Base-by-base conservation (phyloP, 2,888 invertebrate genomes). In the Eilema sororculum region DNA sequence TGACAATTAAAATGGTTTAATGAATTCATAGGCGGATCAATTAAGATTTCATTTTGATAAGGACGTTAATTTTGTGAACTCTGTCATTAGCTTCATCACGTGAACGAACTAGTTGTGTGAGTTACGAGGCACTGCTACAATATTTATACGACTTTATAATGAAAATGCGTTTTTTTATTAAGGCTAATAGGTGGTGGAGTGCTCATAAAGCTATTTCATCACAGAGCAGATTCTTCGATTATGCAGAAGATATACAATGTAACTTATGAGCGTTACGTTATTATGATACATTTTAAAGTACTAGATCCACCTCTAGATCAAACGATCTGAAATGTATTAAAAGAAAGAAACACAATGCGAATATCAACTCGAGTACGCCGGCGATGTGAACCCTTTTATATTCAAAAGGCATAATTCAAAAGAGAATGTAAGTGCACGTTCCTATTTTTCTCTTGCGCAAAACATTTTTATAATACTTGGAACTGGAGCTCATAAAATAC, bases 21-120 rank as follows among this genome's bases (percentile, higher is more conserved):
- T 91, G 89, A 90, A 90, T 90, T 90, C 89, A 90, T 91, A 89
- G 89, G 86, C 74, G 73, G 83, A 80, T 92, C 92, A 87, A 94
- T 94, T 92, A 92, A 94, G 94, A 94, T 94, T 93, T 90, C 86
- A 92, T 92, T 92, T 87, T 89, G 93, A 94, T 94, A 95, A 94
- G 90, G 57, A 84, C 79, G 82, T 81, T 86, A 82, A 86, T 87
- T 90, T 90, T 91, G 89, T 90, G 76, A 84, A 83, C 88, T 87
- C 82, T 90, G 89, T 91, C 88, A 92, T 91, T 91, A 91, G 87
- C 79, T 75, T 75, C 82, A 88, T 87, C 87, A 86, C 83, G 85
- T 86, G 81, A 77, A 81, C 71, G 75, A 82, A 75, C 84, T 83
- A 85, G 81, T 78, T 69, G 74, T 76, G 79, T 87, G 86, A 89